These are phyloP conservation scores for Agonopterix arenella DNA, from an alignment of 2,888 invertebrate genomes.

Conservation along the genomic window DNA sequence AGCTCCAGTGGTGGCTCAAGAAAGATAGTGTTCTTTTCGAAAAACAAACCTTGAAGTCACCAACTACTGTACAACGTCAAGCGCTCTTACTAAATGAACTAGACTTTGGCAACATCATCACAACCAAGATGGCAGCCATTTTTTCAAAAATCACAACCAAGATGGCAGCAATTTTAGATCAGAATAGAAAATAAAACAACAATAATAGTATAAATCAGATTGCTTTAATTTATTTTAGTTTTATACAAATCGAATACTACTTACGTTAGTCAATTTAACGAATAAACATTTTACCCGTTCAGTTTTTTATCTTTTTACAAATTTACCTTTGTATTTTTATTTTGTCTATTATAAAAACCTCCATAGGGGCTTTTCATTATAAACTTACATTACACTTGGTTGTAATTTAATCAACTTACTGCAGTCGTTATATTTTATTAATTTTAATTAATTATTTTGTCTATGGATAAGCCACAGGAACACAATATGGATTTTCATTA, in stretches of 20 bases:
- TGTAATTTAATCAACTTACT: slow-evolving; percentile 51
- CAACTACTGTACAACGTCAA: too few relatives aligned
- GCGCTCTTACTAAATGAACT: too few relatives aligned
- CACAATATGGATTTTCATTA: slow-evolving; percentile 9
- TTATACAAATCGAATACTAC: slow-evolving; percentile 78
- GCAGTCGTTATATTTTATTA: slow-evolving; percentile 60
- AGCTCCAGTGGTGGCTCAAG: too few relatives aligned
- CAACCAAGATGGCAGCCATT: too few relatives aligned
- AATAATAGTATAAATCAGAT: slow-evolving; percentile 71
- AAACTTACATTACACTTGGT: slow-evolving; percentile 71
- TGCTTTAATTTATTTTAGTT: slow-evolving; percentile 76
- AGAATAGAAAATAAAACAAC: slow-evolving; percentile 50
- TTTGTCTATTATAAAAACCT: slow-evolving; percentile 71
- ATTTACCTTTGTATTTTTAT: slow-evolving; percentile 71
- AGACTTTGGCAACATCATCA: too few relatives aligned
- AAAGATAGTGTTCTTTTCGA: too few relatives aligned
- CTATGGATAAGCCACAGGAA: slow-evolving; percentile 52
- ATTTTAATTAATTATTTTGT: slow-evolving; percentile 51
- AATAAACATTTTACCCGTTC: slow-evolving; percentile 73
- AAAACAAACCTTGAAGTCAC: too few relatives aligned
- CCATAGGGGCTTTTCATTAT: slow-evolving; percentile 71
- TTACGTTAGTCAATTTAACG: slow-evolving; percentile 75
- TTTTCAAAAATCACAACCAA: too few relatives aligned
- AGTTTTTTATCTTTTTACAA: slow-evolving; percentile 62
- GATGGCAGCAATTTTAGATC: too few relatives aligned